A percentile compares a stretch with the other conserved stretches of the same genome.
These are phyloP conservation scores for Drosophila busckii DNA, from an alignment of 1,140 invertebrate genomes.

Conservation along the genomic window DNA sequence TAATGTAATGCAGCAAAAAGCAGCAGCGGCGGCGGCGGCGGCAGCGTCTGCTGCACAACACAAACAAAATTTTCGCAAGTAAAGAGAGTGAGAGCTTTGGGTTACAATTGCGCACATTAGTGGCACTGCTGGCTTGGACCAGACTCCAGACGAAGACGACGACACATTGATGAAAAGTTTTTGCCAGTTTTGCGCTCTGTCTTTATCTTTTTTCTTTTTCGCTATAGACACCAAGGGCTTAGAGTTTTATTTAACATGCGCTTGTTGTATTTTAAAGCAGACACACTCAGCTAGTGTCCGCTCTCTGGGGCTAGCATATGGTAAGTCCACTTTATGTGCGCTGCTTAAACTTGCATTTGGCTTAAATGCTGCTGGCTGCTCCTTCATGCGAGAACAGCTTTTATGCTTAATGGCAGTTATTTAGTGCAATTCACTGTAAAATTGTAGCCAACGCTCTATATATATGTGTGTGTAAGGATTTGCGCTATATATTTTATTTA, in stretches of 20 bases:
- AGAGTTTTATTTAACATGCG: conserved; percentile 40
- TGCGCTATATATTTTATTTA: conserved; percentile 62
- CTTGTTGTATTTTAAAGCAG: conserved; percentile 12
- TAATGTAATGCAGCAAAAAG: conserved; percentile 74
- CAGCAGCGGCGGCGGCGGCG: conserved; percentile 29
- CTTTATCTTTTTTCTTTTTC: conserved; percentile 14
- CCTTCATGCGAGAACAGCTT: conserved; percentile 75
- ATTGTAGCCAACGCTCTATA: conserved; percentile 60
- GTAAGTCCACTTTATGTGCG: conserved; percentile 70
- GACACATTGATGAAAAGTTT: conserved; percentile 61
- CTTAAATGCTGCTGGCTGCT: conserved; percentile 65
- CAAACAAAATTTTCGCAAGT: conserved; percentile 29
- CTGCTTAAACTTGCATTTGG: conserved; percentile 73
- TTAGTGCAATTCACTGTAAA: conserved; percentile 76
- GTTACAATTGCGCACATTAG: conserved; percentile 59
- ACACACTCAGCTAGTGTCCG: conserved; percentile 1
- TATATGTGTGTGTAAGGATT: conserved; percentile 41
- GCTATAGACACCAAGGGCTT: conserved; percentile 33
- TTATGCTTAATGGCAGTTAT: conserved; percentile 77
- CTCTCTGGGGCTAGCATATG: too few species aligned
- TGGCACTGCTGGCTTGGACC: conserved; percentile 4
- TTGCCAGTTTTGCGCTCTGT: conserved; percentile 22
- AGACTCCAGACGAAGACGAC: conserved; percentile 3
- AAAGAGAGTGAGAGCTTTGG: conserved; percentile 13
- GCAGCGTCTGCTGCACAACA: conserved; percentile 7